Evolutionary conservation across 1,140 invertebrate genomes (phyloP), one percentile per base, ranked within the genome.

Genomic region (Bombus impatiens): DNA sequence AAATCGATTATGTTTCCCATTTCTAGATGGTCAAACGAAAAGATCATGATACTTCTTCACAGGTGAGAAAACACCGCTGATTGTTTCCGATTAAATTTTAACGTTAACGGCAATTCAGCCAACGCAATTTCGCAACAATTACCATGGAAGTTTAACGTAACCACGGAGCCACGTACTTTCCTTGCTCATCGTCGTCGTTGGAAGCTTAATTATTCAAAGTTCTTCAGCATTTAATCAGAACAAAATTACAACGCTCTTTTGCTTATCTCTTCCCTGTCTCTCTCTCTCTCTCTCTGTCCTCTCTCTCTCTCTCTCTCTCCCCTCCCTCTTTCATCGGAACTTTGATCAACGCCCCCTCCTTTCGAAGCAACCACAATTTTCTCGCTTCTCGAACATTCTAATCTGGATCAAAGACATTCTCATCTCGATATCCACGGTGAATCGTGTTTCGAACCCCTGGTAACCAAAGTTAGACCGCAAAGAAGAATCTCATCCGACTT

Each of bases 91-190:
- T 78, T 62, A 78, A 62, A 78, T 40, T 78, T 42, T 22, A 78
- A 15, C 75, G 75, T 76, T 42, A 57, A 78, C 76, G 10, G 40
- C 76, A 62, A 78, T 59, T 37, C 35, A 59, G 25, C 53, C 35
- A 78, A 78, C 37, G 57, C 40, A 78, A 78, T 88, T 83, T 87
- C 59, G 79, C 35, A 84, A 47, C 59, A 88, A 57, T 71, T 81
- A 81, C 47, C 44, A 25, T 40, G 44, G 44, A 42, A 81, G 44
- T 65, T 35, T 47, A 72, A 87, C 47, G 42, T 53, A 76, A 40
- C 76, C 75, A 44, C n/a, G 59, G 42, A 42, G 59, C n/a, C n/a
- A n/a, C 35, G 72, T 25, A 78, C 35, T 59, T 70, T 47, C 71
- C 74, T 40, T 77, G 59, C 47, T 77, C 32, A 22, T 74, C 78